Conservation (phyloP, 2,888 invertebrate species). For the Tiphia femorata region DNA sequence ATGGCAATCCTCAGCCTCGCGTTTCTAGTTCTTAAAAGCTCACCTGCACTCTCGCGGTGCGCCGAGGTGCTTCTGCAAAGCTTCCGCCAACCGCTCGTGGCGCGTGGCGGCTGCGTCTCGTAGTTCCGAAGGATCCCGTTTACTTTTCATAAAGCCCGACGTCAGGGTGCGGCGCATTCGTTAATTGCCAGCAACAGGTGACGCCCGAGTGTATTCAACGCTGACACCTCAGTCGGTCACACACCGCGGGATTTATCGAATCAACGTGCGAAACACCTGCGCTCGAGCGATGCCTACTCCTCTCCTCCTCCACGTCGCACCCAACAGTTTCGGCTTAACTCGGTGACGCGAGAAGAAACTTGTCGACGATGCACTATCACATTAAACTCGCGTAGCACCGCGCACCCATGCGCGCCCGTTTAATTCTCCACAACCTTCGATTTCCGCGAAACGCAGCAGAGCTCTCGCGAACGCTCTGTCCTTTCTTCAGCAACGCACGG, state of each 20-base stretch:
- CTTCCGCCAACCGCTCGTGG: not conserved
- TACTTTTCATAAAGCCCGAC: constrained; percentile 34
- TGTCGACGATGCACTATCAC: too few relatives aligned
- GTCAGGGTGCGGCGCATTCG: constrained; percentile 39
- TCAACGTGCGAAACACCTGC: constrained; percentile 13
- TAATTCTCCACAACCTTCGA: too few relatives aligned
- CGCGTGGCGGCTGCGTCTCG: not conserved
- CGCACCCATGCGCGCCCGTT: too few relatives aligned
- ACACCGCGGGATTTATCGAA: constrained; percentile 38
- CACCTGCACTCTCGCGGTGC: not conserved
- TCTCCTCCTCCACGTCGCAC: too few relatives aligned
- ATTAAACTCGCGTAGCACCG: too few relatives aligned
- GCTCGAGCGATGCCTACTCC: too few relatives aligned
- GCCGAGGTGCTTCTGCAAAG: not conserved
- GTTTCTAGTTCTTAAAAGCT: not conserved
- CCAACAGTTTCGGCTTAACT: too few relatives aligned
- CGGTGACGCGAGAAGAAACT: too few relatives aligned
- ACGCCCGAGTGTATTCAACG: constrained; percentile 35
- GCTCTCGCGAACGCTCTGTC: too few relatives aligned
- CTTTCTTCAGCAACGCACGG: too few relatives aligned
- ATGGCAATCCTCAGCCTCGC: too few relatives aligned
- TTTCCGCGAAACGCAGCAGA: too few relatives aligned
- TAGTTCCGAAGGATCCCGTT: constrained; percentile 23
- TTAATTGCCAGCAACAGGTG: constrained; percentile 62
- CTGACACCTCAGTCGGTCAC: constrained; percentile 35